Conservation (phyloP, 2,888 invertebrate genomes). For the Tipula confusa region DNA sequence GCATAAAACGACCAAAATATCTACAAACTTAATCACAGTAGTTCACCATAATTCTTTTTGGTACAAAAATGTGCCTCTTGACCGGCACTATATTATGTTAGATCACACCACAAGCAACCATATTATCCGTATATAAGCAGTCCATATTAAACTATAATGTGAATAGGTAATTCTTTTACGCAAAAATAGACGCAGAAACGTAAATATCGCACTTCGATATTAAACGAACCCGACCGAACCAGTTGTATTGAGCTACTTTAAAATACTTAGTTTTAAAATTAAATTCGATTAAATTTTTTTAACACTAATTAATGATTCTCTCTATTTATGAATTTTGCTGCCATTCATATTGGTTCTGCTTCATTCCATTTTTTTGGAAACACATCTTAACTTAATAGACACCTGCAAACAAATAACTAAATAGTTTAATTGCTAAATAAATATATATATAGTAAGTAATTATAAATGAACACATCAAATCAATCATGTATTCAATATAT, state of each 20-base stretch:
- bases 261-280: not conserved
- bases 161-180: no score
- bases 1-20: no score
- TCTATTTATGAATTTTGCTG: not conserved
- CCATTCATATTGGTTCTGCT: not conserved
- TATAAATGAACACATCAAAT: not conserved
- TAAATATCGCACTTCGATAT: no score
- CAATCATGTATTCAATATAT: not conserved
- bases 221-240: no score
- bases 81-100: no score
- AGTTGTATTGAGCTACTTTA: not conserved
- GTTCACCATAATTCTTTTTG: no score
- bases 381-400: not conserved
- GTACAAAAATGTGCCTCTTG: no score
- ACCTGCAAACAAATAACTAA: not conserved
- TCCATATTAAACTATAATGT: no score
- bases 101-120: no score
- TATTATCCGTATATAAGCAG: no score
- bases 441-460: not conserved
- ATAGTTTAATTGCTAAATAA: not conserved
- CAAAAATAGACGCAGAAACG: no score
- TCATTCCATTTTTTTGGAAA: not conserved
- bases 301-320: not conserved
- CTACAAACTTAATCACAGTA: no score
- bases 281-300: not conserved